These are phyloP conservation scores for Etia nguti DNA, from an alignment of 2,113 vertebrate genomes.

Conservation along the genomic window DNA sequence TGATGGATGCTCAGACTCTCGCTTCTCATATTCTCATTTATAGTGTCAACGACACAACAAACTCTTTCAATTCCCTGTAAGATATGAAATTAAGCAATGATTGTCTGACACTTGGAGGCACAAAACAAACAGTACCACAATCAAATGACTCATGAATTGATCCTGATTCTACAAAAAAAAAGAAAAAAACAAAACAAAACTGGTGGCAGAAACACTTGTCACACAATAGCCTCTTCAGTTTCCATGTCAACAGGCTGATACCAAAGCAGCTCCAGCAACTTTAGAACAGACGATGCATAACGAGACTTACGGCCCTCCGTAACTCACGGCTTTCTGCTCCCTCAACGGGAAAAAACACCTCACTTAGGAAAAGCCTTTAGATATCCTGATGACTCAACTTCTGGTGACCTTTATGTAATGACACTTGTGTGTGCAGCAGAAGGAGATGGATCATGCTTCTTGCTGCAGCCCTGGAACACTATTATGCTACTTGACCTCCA, in stretches of 20 bases:
- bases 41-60: neutral
- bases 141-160: slow-evolving; percentile 3
- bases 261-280: slow-evolving; percentile 2
- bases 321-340: neutral
- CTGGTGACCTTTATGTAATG: slow-evolving; percentile 31
- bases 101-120: neutral
- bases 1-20: neutral
- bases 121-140: neutral
- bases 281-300: neutral
- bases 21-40: neutral
- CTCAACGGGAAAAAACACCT: neutral
- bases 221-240: slow-evolving; percentile 41
- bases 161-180: neutral
- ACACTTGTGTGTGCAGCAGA: slow-evolving; percentile 1
- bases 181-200: neutral
- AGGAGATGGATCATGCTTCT: slow-evolving; percentile 14
- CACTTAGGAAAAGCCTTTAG: neutral
- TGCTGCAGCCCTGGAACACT: slow-evolving; percentile 20
- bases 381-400: slow-evolving; percentile 20
- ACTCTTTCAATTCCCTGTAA: neutral
- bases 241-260: slow-evolving; percentile 44
- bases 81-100: neutral
- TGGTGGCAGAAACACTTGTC: slow-evolving; percentile 4
- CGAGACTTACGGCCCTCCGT: neutral
- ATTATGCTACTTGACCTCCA: slow-evolving; percentile 50